Evolutionary conservation across 2,113 vertebrate species (phyloP).

Genomic region (Panthera uncia): DNA sequence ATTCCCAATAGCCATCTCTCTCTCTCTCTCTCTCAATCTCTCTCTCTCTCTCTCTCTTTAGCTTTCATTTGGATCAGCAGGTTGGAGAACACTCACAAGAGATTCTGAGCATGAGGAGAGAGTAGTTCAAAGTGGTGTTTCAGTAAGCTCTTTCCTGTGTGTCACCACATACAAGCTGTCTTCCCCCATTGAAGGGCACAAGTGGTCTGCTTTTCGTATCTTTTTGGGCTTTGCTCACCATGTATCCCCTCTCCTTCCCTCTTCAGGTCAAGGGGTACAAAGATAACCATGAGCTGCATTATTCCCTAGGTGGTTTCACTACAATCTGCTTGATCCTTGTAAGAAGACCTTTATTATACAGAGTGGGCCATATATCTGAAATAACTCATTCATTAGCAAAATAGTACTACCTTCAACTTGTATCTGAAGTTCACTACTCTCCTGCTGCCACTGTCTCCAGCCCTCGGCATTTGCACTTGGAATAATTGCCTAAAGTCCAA

Average conservation of each 20-base stretch:
- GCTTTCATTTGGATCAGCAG: background rate
- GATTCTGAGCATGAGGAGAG: too few relatives aligned
- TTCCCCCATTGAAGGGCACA: background rate
- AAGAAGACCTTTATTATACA: background rate
- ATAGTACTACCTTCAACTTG: background rate
- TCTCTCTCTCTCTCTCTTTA: too few relatives aligned
- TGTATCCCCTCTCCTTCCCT: background rate
- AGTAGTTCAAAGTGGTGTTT: background rate
- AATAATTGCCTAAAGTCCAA: background rate
- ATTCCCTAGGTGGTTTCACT: background rate
- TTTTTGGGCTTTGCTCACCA: background rate
- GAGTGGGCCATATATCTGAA: rapidly evolving
- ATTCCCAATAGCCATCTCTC: too few relatives aligned
- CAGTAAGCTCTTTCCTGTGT: too few relatives aligned
- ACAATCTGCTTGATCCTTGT: background rate
- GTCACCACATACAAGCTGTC: background rate
- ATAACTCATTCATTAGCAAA: background rate
- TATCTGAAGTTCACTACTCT: background rate
- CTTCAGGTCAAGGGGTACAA: background rate
- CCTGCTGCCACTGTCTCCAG: background rate
- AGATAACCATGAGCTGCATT: background rate
- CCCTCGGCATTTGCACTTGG: background rate
- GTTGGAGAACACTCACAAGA: background rate
- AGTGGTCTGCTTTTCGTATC: rapidly evolving
- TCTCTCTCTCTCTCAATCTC: too few relatives aligned